Conservation (phyloP, 2,888 invertebrate species). For the Parapristionchus giblindavisi region DNA sequence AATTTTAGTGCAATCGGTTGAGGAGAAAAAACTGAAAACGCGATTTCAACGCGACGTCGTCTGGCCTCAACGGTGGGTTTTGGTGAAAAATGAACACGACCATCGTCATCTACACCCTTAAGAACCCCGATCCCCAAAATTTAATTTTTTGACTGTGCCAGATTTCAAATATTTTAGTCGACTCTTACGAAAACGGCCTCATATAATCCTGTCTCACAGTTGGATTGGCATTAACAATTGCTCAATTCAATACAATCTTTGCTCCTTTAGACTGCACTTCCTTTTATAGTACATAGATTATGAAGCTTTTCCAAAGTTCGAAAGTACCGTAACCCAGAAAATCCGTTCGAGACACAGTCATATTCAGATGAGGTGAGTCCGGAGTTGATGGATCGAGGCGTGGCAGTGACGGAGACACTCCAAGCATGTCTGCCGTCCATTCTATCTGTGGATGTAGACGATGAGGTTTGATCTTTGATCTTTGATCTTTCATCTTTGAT, state of each 20-base stretch:
- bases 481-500: not conserved
- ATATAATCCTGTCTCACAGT: no score
- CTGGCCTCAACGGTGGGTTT: no score
- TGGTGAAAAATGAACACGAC: no score
- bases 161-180: no score
- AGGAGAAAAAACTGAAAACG: no score
- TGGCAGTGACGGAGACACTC: slow-evolving; percentile 25
- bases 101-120: no score
- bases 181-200: no score
- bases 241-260: not conserved
- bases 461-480: not conserved
- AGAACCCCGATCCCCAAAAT: no score
- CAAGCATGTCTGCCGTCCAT: slow-evolving; percentile 23
- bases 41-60: no score
- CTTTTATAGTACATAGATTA: not conserved
- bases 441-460: slow-evolving; percentile 13
- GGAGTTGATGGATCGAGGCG: slow-evolving; percentile 10
- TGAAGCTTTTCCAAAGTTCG: not conserved
- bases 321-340: not conserved
- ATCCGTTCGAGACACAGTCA: not conserved
- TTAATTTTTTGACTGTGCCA: no score
- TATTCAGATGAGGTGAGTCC: slow-evolving; percentile 19
- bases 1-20: no score
- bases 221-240: no score
- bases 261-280: not conserved